Evolutionary conservation across 64 coral and sea anemone species (phyloP).

Genomic region (Montipora capricornis): DNA sequence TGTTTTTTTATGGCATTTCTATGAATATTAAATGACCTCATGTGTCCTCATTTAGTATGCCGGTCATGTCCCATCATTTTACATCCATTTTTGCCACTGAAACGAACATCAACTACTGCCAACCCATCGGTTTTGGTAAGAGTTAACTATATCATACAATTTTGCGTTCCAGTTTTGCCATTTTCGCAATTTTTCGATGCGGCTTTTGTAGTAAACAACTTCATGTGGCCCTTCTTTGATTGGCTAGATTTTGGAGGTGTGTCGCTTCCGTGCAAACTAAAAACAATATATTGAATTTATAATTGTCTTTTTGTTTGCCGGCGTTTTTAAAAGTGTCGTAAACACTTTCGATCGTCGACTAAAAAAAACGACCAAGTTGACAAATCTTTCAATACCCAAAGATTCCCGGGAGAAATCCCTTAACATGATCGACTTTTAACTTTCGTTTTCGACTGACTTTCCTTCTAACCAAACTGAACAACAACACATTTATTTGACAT

Average conservation of each 20-base stretch:
- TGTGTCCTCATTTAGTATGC: conserved; percentile 19
- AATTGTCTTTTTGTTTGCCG: conserved; percentile 12
- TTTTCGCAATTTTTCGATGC: not conserved
- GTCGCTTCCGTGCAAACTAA: not conserved
- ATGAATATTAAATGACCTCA: conserved; percentile 41
- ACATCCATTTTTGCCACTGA: not conserved
- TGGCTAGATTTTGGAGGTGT: conserved; percentile 20
- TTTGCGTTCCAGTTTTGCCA: not conserved
- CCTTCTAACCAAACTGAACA: not conserved
- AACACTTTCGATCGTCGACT: conserved; percentile 2
- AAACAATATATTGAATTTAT: conserved; percentile 20
- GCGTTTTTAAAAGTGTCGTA: conserved; percentile 1
- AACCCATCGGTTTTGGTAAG: not conserved
- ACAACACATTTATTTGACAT: not conserved
- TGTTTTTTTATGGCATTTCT: not conserved
- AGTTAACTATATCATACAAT: not conserved
- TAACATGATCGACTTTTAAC: not conserved
- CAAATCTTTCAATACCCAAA: not conserved
- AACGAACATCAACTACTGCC: not conserved
- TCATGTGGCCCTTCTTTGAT: not conserved
- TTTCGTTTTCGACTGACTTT: not conserved
- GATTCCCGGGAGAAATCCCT: not conserved
- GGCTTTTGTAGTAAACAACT: conserved; percentile 46
- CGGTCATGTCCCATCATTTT: conserved; percentile 32
- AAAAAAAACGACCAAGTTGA: not conserved